Evolutionary conservation across 1,140 invertebrate genomes (phyloP), one percentile per base, ranked within the genome.

Genomic region (Sitodiplosis mosellana): DNA sequence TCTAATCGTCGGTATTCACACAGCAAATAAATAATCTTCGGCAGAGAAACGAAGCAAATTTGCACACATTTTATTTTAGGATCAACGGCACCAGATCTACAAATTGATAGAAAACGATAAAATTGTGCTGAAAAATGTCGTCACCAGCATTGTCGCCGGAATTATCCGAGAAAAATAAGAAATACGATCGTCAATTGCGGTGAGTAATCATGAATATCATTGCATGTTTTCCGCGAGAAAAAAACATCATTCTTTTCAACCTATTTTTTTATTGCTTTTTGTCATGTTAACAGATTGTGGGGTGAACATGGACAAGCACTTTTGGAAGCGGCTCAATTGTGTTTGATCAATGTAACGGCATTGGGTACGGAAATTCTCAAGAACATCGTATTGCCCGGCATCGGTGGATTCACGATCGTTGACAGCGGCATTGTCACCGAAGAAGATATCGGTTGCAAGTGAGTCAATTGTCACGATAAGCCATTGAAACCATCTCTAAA

Each of bases 351-450:
- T 72, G 90, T 90, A 2, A 92, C 81, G 48, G 89, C 87, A 10
- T 74, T 92, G 46, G 93, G 93, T 27, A 94, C 90, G 38, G 95
- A 99, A 74, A 82, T 89, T 46, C 66, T 97, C 19, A 98, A 98
- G 68, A 90, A 88, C 44, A 71, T 98, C 11, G 83, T 97, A 15
- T 68, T 98, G 27, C 91, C 94, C 47, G 93, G 92, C 12, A 83
- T 97, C 57, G 91, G 93, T 49, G 81, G 86, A n/a, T 91, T 98
- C 54, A 96, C 91, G 1, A 89, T 98, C 55, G 80, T 96, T 8
- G 95, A 99, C 76, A 84, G 83, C 14, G 76, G 81, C 56, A 83
- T 80, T 57, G 75, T 90, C 1, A 81, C 74, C 19, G 83, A 87
- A 50, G 87, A 93, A 66, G 92, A 98, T 68, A 75, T 93, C 51